Evolutionary conservation across 2,888 invertebrate species (phyloP), one percentile per base, ranked within the genome.

Genomic region (Nezara viridula): DNA sequence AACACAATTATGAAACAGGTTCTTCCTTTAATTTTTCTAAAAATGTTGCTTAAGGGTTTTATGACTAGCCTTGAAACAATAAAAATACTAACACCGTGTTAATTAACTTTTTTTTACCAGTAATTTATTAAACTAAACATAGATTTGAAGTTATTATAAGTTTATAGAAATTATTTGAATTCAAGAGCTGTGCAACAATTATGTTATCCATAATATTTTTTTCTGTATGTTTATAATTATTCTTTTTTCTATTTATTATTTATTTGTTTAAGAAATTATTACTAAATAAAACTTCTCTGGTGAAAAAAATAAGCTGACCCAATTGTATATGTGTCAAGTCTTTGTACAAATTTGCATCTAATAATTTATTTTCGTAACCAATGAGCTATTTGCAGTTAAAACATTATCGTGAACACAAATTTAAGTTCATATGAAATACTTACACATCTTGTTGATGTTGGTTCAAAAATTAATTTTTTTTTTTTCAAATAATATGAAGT

Each of bases 91-190:
- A 73, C 21, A 6, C 27, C 19, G 14, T 73, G 19, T 73, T 73
- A 27, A 73, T 73, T 73, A 37, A 73, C 37, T 73, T 73, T 27
- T 60, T 32, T 19, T 37, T 19, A 73, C 66, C 37, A 73, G 6
- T 73, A 73, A 37, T 73, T 73, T 37, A 37, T 73, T 66, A 66
- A 66, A 73, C 32, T 73, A 73, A 37, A 73, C 32, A 32, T 21
- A 27, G 66, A 60, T 60, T 60, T 60, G 27, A 32, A 73, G 37
- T 73, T 37, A 37, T 37, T 73, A 73, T 73, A 73, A 73, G 66
- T 73, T 73, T 73, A 73, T 73, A 73, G 6, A 73, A 73, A 37
- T 73, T 19, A 73, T 73, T 73, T 37, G 37, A 37, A 37, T 37
- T 73, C 19, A 73, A 73, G 32, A 73, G 21, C 32, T 73, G 37